Evolutionary conservation across 2,888 invertebrate species (phyloP).

Genomic region (Myathropa florea): DNA sequence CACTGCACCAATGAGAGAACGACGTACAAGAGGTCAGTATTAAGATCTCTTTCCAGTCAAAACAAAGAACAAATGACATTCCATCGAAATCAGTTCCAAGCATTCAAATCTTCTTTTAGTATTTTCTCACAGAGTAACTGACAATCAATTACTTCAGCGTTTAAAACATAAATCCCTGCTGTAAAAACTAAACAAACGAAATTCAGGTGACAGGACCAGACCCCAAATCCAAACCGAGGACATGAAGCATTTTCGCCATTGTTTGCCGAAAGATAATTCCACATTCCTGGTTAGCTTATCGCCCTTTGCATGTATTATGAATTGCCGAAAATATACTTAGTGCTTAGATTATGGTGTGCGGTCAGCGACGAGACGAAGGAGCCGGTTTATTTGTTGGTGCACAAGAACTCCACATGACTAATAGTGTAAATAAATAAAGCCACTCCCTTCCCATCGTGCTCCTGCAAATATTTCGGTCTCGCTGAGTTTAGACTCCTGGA

Average conservation of each 20-base stretch:
- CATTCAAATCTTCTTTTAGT: neutral
- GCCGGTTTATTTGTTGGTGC: slow-evolving; percentile 35
- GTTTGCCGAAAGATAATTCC: slow-evolving; percentile 63
- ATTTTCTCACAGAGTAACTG: neutral
- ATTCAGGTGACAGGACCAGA: neutral
- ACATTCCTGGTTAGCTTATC: slow-evolving; percentile 62
- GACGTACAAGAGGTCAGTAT: no score
- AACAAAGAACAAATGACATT: no score
- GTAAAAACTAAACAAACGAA: neutral
- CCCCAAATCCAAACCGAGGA: neutral
- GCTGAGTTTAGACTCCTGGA: slow-evolving; percentile 34
- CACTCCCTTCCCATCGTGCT: neutral
- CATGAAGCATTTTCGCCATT: slow-evolving; percentile 56
- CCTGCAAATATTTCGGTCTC: slow-evolving; percentile 35
- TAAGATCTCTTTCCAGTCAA: no score
- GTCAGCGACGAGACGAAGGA: slow-evolving; percentile 25
- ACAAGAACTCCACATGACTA: slow-evolving; percentile 12
- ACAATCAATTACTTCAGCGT: neutral
- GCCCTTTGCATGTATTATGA: slow-evolving; percentile 50
- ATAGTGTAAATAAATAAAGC: slow-evolving; percentile 48
- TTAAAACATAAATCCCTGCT: neutral
- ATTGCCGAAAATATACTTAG: slow-evolving; percentile 65
- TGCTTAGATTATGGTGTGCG: slow-evolving; percentile 63
- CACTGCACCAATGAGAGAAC: no score
- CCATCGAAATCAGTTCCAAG: no score